These are phyloP conservation scores for Pseudochirops corinnae DNA, from an alignment of 2,797 vertebrate species.

Conservation along the genomic window DNA sequence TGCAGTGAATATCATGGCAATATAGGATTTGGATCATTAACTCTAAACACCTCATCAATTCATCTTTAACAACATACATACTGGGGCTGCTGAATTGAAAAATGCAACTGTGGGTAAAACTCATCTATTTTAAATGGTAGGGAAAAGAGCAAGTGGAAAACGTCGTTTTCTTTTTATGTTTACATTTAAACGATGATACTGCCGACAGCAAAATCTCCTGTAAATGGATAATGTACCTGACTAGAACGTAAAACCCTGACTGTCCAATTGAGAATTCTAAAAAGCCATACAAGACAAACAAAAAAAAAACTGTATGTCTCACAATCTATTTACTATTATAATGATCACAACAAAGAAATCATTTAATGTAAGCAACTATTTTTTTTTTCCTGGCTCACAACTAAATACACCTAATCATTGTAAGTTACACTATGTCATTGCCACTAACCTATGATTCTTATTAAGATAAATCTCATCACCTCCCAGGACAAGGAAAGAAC, in stretches of 20 bases:
- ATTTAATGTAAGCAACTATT: constrained; percentile 47
- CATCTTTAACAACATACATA: constrained; percentile 73
- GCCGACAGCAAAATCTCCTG: not conserved
- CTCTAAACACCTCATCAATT: constrained; percentile 80
- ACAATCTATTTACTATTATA: constrained; percentile 7
- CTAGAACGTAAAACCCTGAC: constrained; percentile 58
- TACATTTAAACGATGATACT: constrained; percentile 68
- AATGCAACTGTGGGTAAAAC: constrained; percentile 62
- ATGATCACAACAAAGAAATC: not conserved
- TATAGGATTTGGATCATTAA: constrained; percentile 81
- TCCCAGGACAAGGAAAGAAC: constrained; percentile 51
- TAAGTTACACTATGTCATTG: constrained; percentile 70
- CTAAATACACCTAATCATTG: constrained; percentile 58
- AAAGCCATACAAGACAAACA: not conserved
- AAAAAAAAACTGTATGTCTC: not conserved
- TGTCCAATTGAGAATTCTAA: constrained; percentile 52
- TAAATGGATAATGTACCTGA: constrained; percentile 42
- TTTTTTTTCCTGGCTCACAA: constrained; percentile 49
- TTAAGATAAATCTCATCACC: constrained; percentile 69
- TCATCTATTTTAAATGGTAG: constrained; percentile 72
- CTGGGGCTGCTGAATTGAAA: constrained; percentile 74
- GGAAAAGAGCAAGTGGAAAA: constrained; percentile 44
- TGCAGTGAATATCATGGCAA: constrained; percentile 46
- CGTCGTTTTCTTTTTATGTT: constrained; percentile 51
- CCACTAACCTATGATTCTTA: constrained; percentile 61